Base-by-base conservation (phyloP, 2,113 vertebrate genomes). In the Mormoops blainvillei region DNA sequence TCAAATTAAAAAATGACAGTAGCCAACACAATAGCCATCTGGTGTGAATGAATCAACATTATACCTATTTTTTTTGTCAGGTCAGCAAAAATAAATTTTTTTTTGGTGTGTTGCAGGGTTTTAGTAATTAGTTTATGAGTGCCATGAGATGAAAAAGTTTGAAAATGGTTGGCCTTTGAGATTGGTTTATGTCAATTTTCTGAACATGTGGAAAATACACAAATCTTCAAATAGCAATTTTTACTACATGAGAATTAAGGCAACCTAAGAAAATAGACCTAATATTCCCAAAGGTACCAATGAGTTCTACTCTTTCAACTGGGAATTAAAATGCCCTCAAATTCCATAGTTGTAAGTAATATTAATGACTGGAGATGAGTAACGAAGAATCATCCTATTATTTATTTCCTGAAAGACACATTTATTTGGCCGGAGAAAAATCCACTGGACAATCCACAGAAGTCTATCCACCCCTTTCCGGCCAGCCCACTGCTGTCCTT, bases 361-460 rank as follows among this genome's bases (percentile, higher is more conserved):
- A 41, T 4, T 63, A 73, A 80, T 12, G 16, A 94, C 2, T 20
- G 20, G 52, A 80, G 10, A 70, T 74, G 18, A 18, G 22, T n/a
- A 41, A 0, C 26, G 36, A 48, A 70, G 38, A 52, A 38, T 38
- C 54, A 28, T 28, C 38, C 26, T 84, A 45, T 4, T 56, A 14
- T 9, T 76, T 61, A 94, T 28, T 63, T 20, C 54, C 18, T 43
- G 31, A 73, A 73, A 28, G 36, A 48, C 54, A 48, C 6, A n/a
- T 4, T 48, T 50, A 2, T 14, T 52, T 5, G 15, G 24, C 24
- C 73, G 38, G 24, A 50, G 87, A 82, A 65, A 19, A 45, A 58
- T 36, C 18, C 38, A 5, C 1, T 15, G n/a, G 4, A 36, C 2
- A 52, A 20, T 13, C 15, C 13, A 19, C 0, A 33, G 5, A 70